Percentiles rank a stretch among this genome's conserved stretches.
phyloP scores from a whole-genome alignment of 2,888 invertebrate genomes.

The Tiphia femorata region DNA sequence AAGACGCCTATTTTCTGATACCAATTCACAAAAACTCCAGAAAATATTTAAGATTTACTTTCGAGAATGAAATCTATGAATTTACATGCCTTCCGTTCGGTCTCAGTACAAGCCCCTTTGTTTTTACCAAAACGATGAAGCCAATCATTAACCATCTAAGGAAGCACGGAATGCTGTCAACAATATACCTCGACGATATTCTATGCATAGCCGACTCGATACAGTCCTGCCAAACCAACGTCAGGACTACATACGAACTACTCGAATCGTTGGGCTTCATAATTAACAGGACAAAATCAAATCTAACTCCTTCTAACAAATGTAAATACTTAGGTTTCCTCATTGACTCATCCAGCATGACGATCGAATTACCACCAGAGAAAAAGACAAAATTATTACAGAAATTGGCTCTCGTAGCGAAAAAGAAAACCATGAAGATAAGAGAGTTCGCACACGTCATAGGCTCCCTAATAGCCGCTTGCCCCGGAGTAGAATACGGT shows the following conservation, averaged over 20 bases:
- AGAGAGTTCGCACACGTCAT: constrained; percentile 23
- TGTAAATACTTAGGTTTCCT: constrained; percentile 22
- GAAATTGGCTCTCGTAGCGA: background rate
- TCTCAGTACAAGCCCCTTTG: too few relatives aligned
- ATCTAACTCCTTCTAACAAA: background rate
- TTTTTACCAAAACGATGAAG: too few relatives aligned
- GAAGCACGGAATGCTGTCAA: constrained; percentile 8
- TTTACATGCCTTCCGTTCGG: too few relatives aligned
- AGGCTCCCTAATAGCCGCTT: constrained; percentile 21
- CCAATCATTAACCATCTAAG: too few relatives aligned
- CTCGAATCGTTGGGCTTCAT: constrained; percentile 25
- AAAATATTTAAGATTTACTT: too few relatives aligned
- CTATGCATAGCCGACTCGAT: constrained; percentile 14
- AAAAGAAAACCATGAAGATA: constrained; percentile 11
- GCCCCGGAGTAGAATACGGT: constrained; percentile 4
- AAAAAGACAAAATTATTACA: background rate
- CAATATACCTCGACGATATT: constrained; percentile 25
- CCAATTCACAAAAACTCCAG: too few relatives aligned
- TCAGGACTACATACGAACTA: background rate
- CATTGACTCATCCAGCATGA: constrained; percentile 12
- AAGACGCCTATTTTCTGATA: too few relatives aligned
- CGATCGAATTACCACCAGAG: constrained; percentile 2
- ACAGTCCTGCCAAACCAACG: constrained; percentile 2
- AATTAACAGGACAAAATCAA: constrained; percentile 19
- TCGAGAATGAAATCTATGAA: too few relatives aligned